Evolutionary conservation across 92 coral and sea anemone species (phyloP), one percentile per base, ranked within the genome.

Genomic region (Siderastrea siderea): DNA sequence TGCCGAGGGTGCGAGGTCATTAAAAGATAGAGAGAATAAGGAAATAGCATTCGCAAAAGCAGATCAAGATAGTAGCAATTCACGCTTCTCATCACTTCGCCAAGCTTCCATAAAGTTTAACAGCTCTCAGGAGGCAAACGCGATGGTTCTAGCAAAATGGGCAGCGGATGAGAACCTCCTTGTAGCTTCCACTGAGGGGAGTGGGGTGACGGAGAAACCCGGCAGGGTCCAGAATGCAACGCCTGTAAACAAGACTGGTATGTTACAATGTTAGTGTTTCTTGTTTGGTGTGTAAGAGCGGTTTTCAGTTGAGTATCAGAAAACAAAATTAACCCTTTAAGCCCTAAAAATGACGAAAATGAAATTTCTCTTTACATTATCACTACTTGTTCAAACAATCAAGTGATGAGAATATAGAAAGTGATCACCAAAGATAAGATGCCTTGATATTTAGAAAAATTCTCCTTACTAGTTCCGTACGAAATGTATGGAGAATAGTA

Each of bases 71-170:
- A 84, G 16, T 9, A 44, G 72, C 12, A 80, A 44, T 9, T 60
- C 87, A 43, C 72, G 79, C 59, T 66, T 81, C 14, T 64, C 73
- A 51, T 68, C 87, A 15, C 91, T 69, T n/a, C 64, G 61, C 9
- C 57, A 65, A 74, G 71, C 88, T 26, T 51, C 91, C 16, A 6
- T 64, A 62, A 68, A 85, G 77, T 70, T 17, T 26, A 79, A 70
- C 51, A 80, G 63, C 69, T 63, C 77, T 3, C 91, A 88, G 8
- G 91, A 88, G 68, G 85, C 91, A 7, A 88, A 88, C 50, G 81
- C 84, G 1, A 50, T 88, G 88, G 85, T 88, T 48, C 16, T 88
- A 55, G 86, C 91, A 5, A 81, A 83, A 69, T 88, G 91, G 91
- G 91, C 87, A 45, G 86, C 59, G 15, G 91, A 88, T 47, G 86